Conservation (phyloP, 2,113 vertebrate species). For the Colaptes auratus region DNA sequence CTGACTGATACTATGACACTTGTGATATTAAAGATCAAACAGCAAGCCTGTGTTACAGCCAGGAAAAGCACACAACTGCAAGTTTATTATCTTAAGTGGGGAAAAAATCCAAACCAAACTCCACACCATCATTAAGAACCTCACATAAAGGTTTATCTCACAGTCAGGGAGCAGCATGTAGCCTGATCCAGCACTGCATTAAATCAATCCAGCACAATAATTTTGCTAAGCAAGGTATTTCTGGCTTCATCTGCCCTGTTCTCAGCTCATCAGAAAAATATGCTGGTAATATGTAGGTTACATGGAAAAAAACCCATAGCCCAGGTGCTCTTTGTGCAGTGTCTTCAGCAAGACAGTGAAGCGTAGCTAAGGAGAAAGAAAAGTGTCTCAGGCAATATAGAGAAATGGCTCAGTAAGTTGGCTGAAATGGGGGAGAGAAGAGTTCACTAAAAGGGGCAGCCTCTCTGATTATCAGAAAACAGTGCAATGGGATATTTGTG, state of each 20-base stretch:
- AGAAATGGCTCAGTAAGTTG: slow-evolving; percentile 37
- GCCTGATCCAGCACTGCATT: not conserved
- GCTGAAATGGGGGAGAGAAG: not conserved
- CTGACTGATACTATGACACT: no score
- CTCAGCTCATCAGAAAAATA: not conserved
- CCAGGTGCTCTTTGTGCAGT: not conserved
- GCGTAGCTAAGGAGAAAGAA: slow-evolving; percentile 25
- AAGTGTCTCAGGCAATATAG: slow-evolving; percentile 14
- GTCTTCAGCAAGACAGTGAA: slow-evolving; percentile 44
- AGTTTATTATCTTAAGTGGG: not conserved
- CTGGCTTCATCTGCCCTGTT: not conserved
- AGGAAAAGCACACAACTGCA: not conserved
- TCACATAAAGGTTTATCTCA: not conserved
- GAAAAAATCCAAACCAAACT: not conserved
- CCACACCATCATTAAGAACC: not conserved
- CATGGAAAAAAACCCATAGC: not conserved
- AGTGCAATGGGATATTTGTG: not conserved
- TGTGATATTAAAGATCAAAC: not conserved
- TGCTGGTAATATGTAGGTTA: not conserved
- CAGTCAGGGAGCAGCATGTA: not conserved
- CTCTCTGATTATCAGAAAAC: not conserved
- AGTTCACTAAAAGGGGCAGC: not conserved
- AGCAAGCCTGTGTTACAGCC: not conserved
- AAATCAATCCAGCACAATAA: not conserved
- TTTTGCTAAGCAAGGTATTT: slow-evolving; percentile 24